A percentile compares a stretch with the other conserved stretches of the same genome.
Evolutionary conservation across 2,113 vertebrate species (phyloP).

Genomic region (Bubo scandiacus): DNA sequence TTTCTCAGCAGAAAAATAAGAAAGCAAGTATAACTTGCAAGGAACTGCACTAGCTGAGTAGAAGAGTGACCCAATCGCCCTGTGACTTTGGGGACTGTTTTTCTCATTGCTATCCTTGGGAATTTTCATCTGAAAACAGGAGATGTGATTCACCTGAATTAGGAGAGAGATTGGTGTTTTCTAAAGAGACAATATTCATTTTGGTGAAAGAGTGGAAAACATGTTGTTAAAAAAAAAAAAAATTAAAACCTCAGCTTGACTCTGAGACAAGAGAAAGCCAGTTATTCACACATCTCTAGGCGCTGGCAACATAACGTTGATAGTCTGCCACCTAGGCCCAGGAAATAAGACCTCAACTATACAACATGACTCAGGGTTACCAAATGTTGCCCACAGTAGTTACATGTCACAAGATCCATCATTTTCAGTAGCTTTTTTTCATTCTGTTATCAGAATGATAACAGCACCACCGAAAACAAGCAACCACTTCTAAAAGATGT

Average conservation of each 20-base stretch:
- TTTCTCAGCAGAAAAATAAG: not conserved
- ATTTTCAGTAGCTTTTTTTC: not conserved
- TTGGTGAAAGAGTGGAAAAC: not conserved
- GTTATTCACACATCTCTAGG: not conserved
- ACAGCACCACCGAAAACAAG: not conserved
- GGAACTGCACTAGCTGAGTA: not conserved
- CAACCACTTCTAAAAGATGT: not conserved
- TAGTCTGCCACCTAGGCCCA: not conserved
- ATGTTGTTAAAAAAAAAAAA: rapidly evolving
- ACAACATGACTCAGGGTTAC: not conserved
- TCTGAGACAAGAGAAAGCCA: not conserved
- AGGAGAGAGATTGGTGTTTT: not conserved
- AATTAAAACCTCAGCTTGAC: not conserved
- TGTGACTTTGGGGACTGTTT: not conserved
- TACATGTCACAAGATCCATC: not conserved
- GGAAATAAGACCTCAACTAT: not conserved
- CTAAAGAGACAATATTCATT: not conserved
- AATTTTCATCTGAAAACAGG: not conserved
- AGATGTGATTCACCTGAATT: not conserved
- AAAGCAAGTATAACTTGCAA: not conserved
- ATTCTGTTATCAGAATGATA: not conserved
- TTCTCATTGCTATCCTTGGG: not conserved
- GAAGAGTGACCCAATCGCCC: not conserved
- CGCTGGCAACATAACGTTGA: not conserved
- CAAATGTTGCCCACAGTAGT: not conserved